Evolutionary conservation across 2,888 invertebrate genomes (phyloP), one percentile per base, ranked within the genome.

Genomic region (Acrocyrtus sp.): DNA sequence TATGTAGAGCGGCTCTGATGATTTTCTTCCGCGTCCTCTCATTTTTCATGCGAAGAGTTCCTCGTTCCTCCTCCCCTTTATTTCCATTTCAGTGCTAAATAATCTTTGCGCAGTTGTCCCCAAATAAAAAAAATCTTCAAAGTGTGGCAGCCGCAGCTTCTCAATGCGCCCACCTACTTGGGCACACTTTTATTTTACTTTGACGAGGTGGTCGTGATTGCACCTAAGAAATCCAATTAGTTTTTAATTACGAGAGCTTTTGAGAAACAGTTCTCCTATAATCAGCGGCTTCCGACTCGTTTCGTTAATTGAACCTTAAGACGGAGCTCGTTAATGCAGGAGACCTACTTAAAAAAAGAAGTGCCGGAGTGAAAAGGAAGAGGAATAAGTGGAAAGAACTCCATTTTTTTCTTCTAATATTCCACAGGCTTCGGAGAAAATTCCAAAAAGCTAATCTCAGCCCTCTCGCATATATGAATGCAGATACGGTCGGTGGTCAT

Each of bases 141-240:
- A n/a, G n/a, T n/a, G n/a, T n/a, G n/a, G n/a, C n/a, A n/a, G n/a
- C n/a, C n/a, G n/a, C n/a, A n/a, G n/a, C n/a, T n/a, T n/a, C n/a
- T n/a, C n/a, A n/a, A n/a, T n/a, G n/a, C n/a, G n/a, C n/a, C n/a
- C n/a, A n/a, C n/a, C n/a, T n/a, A n/a, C n/a, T n/a, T n/a, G n/a
- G n/a, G n/a, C n/a, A n/a, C n/a, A n/a, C n/a, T n/a, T n/a, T n/a
- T n/a, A n/a, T n/a, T n/a, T n/a, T n/a, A n/a, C n/a, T n/a, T n/a
- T n/a, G n/a, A n/a, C n/a, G n/a, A n/a, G n/a, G n/a, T n/a, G n/a
- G n/a, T n/a, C n/a, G n/a, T n/a, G n/a, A n/a, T n/a, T n/a, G n/a
- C n/a, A n/a, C n/a, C n/a, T n/a, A n/a, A n/a, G n/a, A 62, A 53
- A 63, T 63, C 63, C 63, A 63, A 63, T 63, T 63, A 63, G 63